A percentile compares a stretch with the other conserved stretches of the same genome.
Conservation (phyloP, 2,113 vertebrate genomes). For the Tricholaema leucomelas region DNA sequence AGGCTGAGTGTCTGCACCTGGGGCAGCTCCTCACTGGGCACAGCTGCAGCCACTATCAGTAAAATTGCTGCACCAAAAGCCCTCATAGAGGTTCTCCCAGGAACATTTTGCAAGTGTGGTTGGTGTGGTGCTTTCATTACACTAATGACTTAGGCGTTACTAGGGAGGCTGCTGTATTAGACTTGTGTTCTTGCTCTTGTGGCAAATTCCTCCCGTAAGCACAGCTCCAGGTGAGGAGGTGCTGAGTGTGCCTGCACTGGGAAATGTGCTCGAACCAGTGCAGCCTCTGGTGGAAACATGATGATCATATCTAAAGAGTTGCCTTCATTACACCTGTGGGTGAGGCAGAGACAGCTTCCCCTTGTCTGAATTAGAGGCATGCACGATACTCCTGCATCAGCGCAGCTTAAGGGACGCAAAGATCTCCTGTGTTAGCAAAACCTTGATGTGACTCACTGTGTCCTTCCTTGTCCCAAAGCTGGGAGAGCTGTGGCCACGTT, state of each 20-base stretch:
- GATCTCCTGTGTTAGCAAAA: background rate
- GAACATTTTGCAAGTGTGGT: background rate
- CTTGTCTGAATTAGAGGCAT: background rate
- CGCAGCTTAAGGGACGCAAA: background rate
- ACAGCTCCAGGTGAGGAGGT: background rate
- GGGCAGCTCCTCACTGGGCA: background rate
- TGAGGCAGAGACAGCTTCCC: background rate
- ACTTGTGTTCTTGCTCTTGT: background rate
- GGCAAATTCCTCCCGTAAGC: background rate
- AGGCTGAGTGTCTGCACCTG: background rate
- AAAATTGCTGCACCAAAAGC: background rate
- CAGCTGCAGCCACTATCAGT: background rate
- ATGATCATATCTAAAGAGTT: background rate
- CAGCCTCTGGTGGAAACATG: conserved; percentile 48
- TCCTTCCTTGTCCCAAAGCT: background rate
- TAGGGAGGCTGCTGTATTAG: background rate
- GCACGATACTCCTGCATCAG: background rate
- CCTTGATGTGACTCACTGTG: background rate
- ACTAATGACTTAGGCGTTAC: fast-evolving
- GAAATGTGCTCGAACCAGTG: background rate
- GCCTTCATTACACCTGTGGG: background rate
- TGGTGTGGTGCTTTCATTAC: background rate
- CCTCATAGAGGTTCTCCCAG: too few relatives aligned
- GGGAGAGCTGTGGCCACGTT: background rate
- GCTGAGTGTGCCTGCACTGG: background rate